Percentiles rank a stretch among this genome's conserved stretches.
Conservation (phyloP, 2,888 invertebrate species). For the Maniola hyperantus region DNA sequence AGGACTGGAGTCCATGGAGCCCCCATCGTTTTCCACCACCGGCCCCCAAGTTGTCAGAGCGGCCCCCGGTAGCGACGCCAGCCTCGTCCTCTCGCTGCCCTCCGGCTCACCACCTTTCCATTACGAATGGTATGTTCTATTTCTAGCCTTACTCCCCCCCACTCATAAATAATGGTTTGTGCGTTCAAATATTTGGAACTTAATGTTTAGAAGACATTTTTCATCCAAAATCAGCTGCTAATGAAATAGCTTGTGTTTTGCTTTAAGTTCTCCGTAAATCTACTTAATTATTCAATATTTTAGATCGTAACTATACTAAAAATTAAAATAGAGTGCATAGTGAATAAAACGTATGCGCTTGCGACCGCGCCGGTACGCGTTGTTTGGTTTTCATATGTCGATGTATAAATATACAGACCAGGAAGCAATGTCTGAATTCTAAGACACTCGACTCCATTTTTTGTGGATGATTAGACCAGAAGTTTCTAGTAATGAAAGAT, state of each 20-base stretch:
- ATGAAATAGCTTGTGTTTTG: not conserved
- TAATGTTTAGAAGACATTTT: constrained; percentile 23
- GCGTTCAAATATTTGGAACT: constrained; percentile 27
- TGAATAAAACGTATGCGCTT: constrained; percentile 36
- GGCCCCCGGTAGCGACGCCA: constrained; percentile 63
- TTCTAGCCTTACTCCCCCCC: constrained; percentile 41
- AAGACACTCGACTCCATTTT: constrained; percentile 59
- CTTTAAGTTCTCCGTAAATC: not conserved
- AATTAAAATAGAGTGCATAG: constrained; percentile 41
- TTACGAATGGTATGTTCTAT: constrained; percentile 68
- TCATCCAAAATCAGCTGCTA: constrained; percentile 14
- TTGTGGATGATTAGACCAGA: constrained; percentile 22
- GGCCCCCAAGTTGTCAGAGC: constrained; percentile 60
- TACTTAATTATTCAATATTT: constrained; percentile 17
- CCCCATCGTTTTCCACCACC: constrained; percentile 65
- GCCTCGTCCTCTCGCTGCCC: constrained; percentile 59
- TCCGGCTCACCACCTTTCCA: constrained; percentile 69
- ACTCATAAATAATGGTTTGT: constrained; percentile 31
- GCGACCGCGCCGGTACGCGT: constrained; percentile 57
- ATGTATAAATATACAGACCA: constrained; percentile 78
- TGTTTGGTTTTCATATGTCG: constrained; percentile 78
- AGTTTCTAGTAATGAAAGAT: not conserved
- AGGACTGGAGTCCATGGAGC: constrained; percentile 75
- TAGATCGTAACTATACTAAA: constrained; percentile 31
- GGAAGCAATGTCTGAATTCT: constrained; percentile 55